Conservation (phyloP, 2,888 invertebrate genomes). For the Phania funesta region DNA sequence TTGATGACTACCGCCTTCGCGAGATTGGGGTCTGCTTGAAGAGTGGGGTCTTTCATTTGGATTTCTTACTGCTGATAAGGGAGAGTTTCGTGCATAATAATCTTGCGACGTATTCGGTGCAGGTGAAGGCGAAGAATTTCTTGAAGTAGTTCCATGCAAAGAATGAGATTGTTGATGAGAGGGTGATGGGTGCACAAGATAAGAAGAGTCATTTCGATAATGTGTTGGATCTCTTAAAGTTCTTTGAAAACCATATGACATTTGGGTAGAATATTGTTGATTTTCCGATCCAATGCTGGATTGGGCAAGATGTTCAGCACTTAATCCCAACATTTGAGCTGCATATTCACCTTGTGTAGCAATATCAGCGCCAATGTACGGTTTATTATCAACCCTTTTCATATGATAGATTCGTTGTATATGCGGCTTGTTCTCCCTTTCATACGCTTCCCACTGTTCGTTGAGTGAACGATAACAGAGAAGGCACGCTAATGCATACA, state of each 20-base stretch:
- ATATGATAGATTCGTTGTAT: constrained; percentile 94
- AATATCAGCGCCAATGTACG: constrained; percentile 94
- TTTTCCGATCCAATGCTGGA: constrained; percentile 71
- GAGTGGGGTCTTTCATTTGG: constrained; percentile 61
- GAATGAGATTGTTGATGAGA: constrained; percentile 72
- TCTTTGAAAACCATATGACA: constrained; percentile 60
- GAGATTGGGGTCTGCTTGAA: constrained; percentile 77
- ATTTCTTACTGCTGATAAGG: constrained; percentile 50
- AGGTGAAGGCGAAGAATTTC: constrained; percentile 60
- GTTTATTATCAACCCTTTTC: constrained; percentile 94
- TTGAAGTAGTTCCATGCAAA: constrained; percentile 57
- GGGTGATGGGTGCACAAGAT: constrained; percentile 75
- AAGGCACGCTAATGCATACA: constrained; percentile 87
- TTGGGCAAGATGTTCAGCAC: constrained; percentile 82
- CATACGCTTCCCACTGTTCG: constrained; percentile 96
- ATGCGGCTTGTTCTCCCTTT: constrained; percentile 91
- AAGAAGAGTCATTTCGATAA: constrained; percentile 72
- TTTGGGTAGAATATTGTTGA: constrained; percentile 48
- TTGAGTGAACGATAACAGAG: constrained; percentile 92
- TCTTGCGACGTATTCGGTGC: constrained; percentile 69
- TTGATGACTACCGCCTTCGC: constrained; percentile 73
- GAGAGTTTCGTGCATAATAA: constrained; percentile 75
- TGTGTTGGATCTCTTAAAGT: constrained; percentile 23
- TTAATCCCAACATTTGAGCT: constrained; percentile 90
- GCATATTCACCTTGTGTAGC: constrained; percentile 95